A percentile compares a stretch with the other conserved stretches of the same genome.
phyloP scores from a whole-genome alignment of 2,797 vertebrate genomes.

The Parauchenoglanis punctatus region DNA sequence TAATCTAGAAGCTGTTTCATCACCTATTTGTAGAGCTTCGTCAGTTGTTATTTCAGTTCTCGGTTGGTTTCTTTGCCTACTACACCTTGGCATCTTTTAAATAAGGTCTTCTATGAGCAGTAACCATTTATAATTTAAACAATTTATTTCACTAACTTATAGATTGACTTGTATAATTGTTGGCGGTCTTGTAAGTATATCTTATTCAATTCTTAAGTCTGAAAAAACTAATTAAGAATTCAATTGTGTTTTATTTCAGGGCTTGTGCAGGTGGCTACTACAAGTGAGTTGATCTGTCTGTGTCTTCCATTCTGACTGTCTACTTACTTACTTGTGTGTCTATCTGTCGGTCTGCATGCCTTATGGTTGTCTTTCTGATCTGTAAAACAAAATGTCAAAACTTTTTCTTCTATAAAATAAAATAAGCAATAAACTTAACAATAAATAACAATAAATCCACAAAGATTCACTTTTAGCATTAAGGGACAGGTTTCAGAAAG shows the following conservation, averaged over 20 bases:
- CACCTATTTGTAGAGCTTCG: neutral
- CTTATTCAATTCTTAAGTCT: neutral
- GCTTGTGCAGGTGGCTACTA: neutral
- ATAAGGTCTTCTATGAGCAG: neutral
- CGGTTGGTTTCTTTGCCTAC: neutral
- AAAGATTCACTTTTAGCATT: neutral
- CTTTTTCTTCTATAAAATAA: neutral
- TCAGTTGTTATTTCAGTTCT: neutral
- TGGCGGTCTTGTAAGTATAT: neutral
- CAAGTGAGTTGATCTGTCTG: slow-evolving; percentile 14
- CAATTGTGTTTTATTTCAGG: slow-evolving; percentile 7
- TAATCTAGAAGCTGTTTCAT: neutral
- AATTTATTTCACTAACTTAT: neutral
- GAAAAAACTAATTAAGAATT: neutral
- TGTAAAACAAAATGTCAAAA: neutral
- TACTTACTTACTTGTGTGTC: neutral
- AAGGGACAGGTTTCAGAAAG: neutral
- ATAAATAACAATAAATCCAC: neutral
- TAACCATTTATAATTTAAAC: neutral
- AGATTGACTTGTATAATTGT: neutral
- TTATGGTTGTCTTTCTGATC: neutral
- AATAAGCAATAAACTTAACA: neutral
- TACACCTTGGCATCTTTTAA: neutral
- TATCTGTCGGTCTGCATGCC: neutral
- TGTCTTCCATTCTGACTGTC: neutral